Percentiles rank a stretch among this genome's conserved stretches.
Evolutionary conservation across 1,140 invertebrate species (phyloP).

Genomic region (Stegodyphus dumicola): DNA sequence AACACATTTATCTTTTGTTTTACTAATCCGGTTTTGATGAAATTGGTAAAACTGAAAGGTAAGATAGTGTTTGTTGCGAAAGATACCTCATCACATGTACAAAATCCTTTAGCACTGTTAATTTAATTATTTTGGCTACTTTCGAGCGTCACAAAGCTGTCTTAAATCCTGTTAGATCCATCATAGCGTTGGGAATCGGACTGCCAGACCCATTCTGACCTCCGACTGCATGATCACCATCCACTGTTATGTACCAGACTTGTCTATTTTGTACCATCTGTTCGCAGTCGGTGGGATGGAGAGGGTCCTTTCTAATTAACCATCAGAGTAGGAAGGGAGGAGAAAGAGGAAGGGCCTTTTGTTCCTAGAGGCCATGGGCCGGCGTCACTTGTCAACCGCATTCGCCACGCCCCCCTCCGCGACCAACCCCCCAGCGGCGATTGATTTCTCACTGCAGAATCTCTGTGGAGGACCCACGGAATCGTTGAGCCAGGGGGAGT

Average conservation of each 20-base stretch:
- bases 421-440: conserved; percentile 6
- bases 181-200: too few species aligned
- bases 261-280: conserved; percentile 8
- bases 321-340: background rate
- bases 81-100: too few species aligned
- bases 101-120: too few species aligned
- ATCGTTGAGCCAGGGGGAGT: background rate
- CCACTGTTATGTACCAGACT: background rate
- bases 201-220: too few species aligned
- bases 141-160: too few species aligned
- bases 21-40: too few species aligned
- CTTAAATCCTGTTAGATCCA: too few species aligned
- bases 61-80: too few species aligned
- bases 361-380: conserved; percentile 23
- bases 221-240: too few species aligned
- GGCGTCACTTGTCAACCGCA: conserved; percentile 50
- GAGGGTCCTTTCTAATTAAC: conserved; percentile 42
- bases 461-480: background rate
- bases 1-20: too few species aligned
- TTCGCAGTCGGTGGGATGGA: background rate
- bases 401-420: conserved; percentile 21
- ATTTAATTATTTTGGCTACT: too few species aligned
- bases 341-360: conserved; percentile 11
- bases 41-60: too few species aligned
- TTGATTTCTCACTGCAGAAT: background rate